These are phyloP conservation scores for Micromussa lordhowensis DNA, from an alignment of 92 coral and sea anemone genomes.

Conservation along the genomic window DNA sequence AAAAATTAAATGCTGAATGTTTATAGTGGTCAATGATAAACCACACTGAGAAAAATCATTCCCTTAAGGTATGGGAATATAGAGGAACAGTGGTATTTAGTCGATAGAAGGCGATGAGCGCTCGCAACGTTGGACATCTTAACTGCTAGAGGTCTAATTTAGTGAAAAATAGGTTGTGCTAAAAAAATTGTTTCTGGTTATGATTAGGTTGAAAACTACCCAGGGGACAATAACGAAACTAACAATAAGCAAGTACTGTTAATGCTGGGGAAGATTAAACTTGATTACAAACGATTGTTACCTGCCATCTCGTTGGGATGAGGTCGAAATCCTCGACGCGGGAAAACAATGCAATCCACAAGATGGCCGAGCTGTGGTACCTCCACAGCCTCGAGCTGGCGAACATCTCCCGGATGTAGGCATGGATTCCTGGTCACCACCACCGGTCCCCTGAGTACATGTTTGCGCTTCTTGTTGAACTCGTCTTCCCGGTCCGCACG, in stretches of 20 bases:
- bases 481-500: constrained; percentile 73
- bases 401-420: constrained; percentile 97
- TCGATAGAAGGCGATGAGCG: too few species aligned
- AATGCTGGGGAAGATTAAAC: neutral
- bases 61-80: too few species aligned
- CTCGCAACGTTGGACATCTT: too few species aligned
- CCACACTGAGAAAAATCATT: too few species aligned
- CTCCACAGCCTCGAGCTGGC: constrained; percentile 88
- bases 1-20: too few species aligned
- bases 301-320: constrained; percentile 98
- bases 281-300: constrained; percentile 4
- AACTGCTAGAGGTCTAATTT: too few species aligned
- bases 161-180: too few species aligned
- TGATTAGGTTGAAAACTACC: too few species aligned
- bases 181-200: too few species aligned
- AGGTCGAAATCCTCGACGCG: constrained; percentile 82
- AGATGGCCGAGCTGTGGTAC: constrained; percentile 77
- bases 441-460: constrained; percentile 75
- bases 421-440: constrained; percentile 98
- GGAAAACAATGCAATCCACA: constrained; percentile 95
- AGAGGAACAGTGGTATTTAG: too few species aligned
- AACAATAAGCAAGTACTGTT: neutral
- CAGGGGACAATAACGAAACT: neutral
- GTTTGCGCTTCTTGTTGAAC: constrained; percentile 44
- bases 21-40: too few species aligned